Conservation (phyloP, 2,888 invertebrate species). For the Platycnemis pennipes region DNA sequence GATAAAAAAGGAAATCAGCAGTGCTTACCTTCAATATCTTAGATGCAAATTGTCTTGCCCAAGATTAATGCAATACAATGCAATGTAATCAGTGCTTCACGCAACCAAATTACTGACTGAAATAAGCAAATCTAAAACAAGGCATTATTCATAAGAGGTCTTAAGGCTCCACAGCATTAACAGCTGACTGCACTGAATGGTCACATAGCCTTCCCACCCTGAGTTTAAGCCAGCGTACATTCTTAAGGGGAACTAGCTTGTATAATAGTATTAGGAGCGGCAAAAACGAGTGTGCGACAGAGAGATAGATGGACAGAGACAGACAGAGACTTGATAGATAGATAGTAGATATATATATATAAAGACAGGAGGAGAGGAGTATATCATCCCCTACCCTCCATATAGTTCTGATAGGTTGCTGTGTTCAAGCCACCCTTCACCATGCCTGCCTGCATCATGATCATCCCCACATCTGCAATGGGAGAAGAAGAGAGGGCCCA, state of each 20-base stretch:
- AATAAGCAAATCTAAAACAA: slow-evolving; percentile 24
- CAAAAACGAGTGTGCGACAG: slow-evolving; percentile 69
- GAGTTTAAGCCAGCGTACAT: slow-evolving; percentile 65
- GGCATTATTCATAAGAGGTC: slow-evolving; percentile 34
- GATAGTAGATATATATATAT: slow-evolving; percentile 50
- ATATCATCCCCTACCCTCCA: slow-evolving; percentile 88
- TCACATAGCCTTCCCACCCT: slow-evolving; percentile 65
- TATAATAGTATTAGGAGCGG: slow-evolving; percentile 68
- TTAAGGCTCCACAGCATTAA: slow-evolving; percentile 15
- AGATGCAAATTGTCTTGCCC: slow-evolving; percentile 20
- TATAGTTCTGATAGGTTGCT: slow-evolving; percentile 80
- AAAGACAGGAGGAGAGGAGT: slow-evolving; percentile 66
- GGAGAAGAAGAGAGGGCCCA: slow-evolving; percentile 72
- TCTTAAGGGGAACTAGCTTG: slow-evolving; percentile 60
- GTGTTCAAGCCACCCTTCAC: slow-evolving; percentile 87
- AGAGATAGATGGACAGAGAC: slow-evolving; percentile 68
- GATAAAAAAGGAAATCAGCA: not conserved
- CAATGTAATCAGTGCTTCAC: slow-evolving; percentile 19
- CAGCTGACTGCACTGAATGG: slow-evolving; percentile 65
- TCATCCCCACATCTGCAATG: slow-evolving; percentile 96
- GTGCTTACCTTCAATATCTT: slow-evolving; percentile 7
- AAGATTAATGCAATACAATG: not conserved
- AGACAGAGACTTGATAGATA: slow-evolving; percentile 63
- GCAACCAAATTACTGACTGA: not conserved
- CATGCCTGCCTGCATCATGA: slow-evolving; percentile 98